Percentiles rank a stretch among this genome's conserved stretches.
These are phyloP conservation scores for Minunthozetes semirufus DNA, from an alignment of 2,888 invertebrate genomes.

Conservation along the genomic window DNA sequence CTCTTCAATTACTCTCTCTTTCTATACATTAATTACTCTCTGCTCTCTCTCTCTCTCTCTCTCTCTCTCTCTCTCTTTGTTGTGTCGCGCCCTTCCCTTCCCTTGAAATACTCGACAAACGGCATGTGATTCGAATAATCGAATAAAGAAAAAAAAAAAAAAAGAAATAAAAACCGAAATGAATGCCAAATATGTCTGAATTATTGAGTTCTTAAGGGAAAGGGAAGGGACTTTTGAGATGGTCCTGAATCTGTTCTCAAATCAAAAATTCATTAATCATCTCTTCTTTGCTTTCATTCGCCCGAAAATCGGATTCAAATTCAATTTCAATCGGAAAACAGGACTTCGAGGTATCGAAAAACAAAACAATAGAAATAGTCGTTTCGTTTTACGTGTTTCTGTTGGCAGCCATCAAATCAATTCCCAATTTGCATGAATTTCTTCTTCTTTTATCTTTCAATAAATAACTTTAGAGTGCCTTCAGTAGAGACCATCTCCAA, in stretches of 20 bases:
- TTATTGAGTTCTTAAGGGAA: too few species aligned
- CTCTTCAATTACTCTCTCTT: too few species aligned
- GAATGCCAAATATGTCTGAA: too few species aligned
- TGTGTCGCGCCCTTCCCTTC: slow-evolving; percentile 27
- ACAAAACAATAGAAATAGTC: not conserved
- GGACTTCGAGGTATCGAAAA: not conserved
- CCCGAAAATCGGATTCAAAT: not conserved
- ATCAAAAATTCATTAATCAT: not conserved
- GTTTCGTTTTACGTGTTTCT: not conserved
- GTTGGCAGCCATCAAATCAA: not conserved
- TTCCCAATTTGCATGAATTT: too few species aligned
- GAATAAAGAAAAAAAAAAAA: too few species aligned
- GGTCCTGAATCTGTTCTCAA: not conserved
- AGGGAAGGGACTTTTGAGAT: not conserved
- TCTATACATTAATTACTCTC: too few species aligned
- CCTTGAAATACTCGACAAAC: too few species aligned
- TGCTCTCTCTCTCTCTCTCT: too few species aligned
- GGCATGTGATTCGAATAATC: not conserved
- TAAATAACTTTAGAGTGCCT: too few species aligned
- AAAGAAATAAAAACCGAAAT: too few species aligned
- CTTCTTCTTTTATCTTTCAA: too few species aligned
- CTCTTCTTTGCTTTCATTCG: not conserved
- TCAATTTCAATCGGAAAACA: not conserved
- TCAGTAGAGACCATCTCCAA: not conserved
- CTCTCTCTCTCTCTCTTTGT: too few species aligned